phyloP scores from a whole-genome alignment of 2,797 vertebrate species.

The Trachops cirrhosus region DNA sequence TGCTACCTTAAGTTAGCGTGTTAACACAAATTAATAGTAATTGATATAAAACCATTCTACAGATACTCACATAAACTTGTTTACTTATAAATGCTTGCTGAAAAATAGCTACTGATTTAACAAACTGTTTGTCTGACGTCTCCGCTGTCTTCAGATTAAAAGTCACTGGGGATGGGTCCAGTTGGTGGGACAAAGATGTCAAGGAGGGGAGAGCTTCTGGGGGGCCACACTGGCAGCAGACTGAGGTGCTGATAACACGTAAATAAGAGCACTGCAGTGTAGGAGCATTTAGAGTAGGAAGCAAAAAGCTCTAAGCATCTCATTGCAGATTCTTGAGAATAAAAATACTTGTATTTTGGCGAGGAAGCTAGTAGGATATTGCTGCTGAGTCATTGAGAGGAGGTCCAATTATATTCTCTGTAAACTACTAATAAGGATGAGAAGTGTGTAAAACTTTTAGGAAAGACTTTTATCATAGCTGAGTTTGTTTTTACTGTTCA shows the following conservation, averaged over 20 bases:
- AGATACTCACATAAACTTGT: not conserved
- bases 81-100: not conserved
- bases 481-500: not conserved
- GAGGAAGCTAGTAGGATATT: not conserved
- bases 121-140: not conserved
- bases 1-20: not conserved
- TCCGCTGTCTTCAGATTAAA: not conserved
- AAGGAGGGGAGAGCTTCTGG: not conserved
- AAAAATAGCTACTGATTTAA: not conserved
- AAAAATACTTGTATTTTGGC: not conserved
- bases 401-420: not conserved
- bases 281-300: not conserved
- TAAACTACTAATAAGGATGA: not conserved
- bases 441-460: not conserved
- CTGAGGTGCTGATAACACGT: not conserved
- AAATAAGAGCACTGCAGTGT: not conserved
- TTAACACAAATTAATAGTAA: not conserved
- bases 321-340: not conserved
- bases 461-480: not conserved
- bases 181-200: not conserved
- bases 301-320: not conserved
- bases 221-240: not conserved
- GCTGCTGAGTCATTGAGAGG: not conserved
- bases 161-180: not conserved
- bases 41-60: not conserved